phyloP scores from a whole-genome alignment of 2,113 vertebrate genomes.

The Oriolus oriolus region DNA sequence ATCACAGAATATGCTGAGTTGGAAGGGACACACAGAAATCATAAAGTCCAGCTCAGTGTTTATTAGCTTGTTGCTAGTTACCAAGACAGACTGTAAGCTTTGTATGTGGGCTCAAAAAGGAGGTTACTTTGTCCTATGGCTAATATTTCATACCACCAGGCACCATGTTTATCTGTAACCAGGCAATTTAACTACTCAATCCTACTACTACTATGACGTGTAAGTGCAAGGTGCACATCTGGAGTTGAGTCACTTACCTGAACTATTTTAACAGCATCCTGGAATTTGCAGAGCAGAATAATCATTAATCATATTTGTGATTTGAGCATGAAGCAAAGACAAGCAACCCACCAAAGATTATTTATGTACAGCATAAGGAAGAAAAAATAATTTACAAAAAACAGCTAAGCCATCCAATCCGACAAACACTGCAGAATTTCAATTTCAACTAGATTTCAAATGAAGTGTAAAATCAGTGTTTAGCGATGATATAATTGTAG shows the following conservation, averaged over 20 bases:
- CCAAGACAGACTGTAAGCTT: background rate
- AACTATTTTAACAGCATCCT: background rate
- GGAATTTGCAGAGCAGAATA: background rate
- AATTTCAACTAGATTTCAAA: background rate
- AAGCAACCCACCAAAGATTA: background rate
- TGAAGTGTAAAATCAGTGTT: background rate
- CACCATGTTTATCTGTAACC: background rate
- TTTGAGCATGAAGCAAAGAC: background rate
- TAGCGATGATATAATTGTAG: background rate
- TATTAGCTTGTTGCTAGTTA: background rate
- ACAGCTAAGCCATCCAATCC: background rate
- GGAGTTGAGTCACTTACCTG: background rate
- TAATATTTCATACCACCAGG: background rate
- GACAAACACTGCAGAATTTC: background rate
- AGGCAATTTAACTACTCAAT: background rate
- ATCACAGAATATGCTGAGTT: background rate
- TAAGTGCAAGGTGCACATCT: background rate
- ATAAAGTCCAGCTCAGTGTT: background rate
- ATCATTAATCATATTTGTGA: background rate
- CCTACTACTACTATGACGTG: background rate
- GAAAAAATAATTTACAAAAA: background rate
- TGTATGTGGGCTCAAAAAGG: background rate
- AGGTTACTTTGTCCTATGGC: background rate
- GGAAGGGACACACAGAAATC: background rate
- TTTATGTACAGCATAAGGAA: background rate